Conservation (phyloP, 2,888 invertebrate genomes). For the Rhamnusium bicolor region DNA sequence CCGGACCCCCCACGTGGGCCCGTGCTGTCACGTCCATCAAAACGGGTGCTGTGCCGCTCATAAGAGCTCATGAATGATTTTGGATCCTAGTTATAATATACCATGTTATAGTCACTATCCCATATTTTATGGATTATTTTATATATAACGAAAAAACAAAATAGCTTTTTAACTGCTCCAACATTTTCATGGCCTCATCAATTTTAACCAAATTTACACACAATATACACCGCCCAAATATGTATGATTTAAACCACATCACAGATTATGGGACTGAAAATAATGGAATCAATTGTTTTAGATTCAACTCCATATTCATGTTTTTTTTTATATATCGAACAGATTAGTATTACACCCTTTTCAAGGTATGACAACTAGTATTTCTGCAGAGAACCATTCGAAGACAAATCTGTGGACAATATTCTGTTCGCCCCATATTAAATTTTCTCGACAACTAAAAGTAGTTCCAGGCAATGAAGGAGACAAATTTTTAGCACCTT, state of each 20-base stretch:
- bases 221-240: constrained; percentile 5
- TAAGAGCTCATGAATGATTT: constrained; percentile 63
- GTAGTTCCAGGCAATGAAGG: background rate
- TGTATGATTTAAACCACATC: no score
- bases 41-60: constrained; percentile 60
- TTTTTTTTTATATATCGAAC: no score
- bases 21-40: constrained; percentile 52
- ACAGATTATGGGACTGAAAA: no score
- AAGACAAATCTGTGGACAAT: background rate
- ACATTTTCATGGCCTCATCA: background rate
- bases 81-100: constrained; percentile 59
- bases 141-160: constrained; percentile 1
- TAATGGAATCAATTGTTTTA: no score
- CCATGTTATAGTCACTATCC: constrained; percentile 38
- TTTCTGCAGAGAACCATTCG: constrained; percentile 17
- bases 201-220: constrained; percentile 28
- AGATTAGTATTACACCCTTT: background rate
- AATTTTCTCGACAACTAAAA: background rate
- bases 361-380: constrained; percentile 23
- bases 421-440: background rate
- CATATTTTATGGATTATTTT: constrained; percentile 14
- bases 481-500: background rate
- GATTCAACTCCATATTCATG: no score
- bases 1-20: constrained; percentile 49
- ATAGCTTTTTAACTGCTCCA: constrained; percentile 22